These are phyloP conservation scores for Cremastinae sp. DNA, from an alignment of 2,888 invertebrate genomes.

Conservation along the genomic window DNA sequence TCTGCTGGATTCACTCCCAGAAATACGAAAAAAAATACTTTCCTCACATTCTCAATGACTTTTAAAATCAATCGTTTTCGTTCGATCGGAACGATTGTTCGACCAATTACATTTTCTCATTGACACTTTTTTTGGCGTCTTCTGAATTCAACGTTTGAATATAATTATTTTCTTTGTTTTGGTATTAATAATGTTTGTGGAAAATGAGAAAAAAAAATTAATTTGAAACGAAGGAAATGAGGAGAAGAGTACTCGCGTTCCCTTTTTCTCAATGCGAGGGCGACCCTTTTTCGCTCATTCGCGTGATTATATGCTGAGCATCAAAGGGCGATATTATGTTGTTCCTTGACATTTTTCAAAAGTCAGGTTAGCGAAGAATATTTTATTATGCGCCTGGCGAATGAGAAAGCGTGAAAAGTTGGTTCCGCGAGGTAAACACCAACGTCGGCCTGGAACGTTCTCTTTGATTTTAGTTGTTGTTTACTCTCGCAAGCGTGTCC, in stretches of 20 bases:
- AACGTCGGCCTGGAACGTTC: slow-evolving; percentile 41
- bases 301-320: background rate
- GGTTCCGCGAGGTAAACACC: slow-evolving; percentile 34
- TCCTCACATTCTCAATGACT: slow-evolving; percentile 10
- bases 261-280: too few relatives aligned
- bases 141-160: background rate
- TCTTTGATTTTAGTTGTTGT: slow-evolving; percentile 47
- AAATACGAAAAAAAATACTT: slow-evolving; percentile 20
- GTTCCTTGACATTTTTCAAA: slow-evolving; percentile 6
- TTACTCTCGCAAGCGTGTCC: slow-evolving; percentile 43
- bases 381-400: slow-evolving; percentile 27
- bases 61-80: background rate
- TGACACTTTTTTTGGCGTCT: background rate
- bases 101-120: background rate
- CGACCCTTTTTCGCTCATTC: too few relatives aligned
- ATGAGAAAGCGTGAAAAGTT: slow-evolving; percentile 36
- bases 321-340: background rate
- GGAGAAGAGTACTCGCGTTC: too few relatives aligned
- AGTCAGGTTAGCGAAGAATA: slow-evolving; percentile 1
- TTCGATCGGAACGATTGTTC: slow-evolving; percentile 15
- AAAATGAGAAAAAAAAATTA: too few relatives aligned
- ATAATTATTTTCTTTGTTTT: too few relatives aligned
- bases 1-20: background rate
- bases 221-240: too few relatives aligned
- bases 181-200: too few relatives aligned